These are phyloP conservation scores for Drosophila peninsularis DNA, from an alignment of 2,888 invertebrate genomes.

Conservation along the genomic window DNA sequence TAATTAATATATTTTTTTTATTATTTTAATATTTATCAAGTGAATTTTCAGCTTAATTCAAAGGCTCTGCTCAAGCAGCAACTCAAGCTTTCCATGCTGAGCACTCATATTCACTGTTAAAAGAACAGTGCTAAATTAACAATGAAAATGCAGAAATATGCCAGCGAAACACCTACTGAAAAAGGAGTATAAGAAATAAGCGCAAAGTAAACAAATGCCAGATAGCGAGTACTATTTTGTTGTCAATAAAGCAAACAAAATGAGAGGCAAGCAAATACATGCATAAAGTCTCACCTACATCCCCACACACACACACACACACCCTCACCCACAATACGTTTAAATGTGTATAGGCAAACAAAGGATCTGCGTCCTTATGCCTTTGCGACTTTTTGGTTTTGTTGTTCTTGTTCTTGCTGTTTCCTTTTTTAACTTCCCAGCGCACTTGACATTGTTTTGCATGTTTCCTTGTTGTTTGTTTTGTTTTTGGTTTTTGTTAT, in stretches of 20 bases:
- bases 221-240: constrained; percentile 34
- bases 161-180: constrained; percentile 2
- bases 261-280: constrained; percentile 41
- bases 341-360: constrained; percentile 53
- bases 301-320: constrained; percentile 9
- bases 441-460: constrained; percentile 65
- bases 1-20: no score
- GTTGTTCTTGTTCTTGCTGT: neutral
- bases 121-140: neutral
- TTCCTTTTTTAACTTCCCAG: constrained; percentile 17
- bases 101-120: neutral
- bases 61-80: no score
- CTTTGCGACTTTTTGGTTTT: constrained; percentile 64
- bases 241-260: constrained; percentile 65
- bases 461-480: constrained; percentile 14
- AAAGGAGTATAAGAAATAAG: constrained; percentile 9
- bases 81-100: no score
- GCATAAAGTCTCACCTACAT: constrained; percentile 24
- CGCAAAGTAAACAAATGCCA: constrained; percentile 34
- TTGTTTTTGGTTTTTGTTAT: constrained; percentile 19
- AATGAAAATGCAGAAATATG: constrained; percentile 34
- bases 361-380: constrained; percentile 51
- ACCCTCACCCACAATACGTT: constrained; percentile 11
- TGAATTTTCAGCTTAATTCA: no score
- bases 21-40: no score